A percentile compares a stretch with the other conserved stretches of the same genome.
These are phyloP conservation scores for Argyresthia goedartella DNA, from an alignment of 2,888 invertebrate species.

Conservation along the genomic window DNA sequence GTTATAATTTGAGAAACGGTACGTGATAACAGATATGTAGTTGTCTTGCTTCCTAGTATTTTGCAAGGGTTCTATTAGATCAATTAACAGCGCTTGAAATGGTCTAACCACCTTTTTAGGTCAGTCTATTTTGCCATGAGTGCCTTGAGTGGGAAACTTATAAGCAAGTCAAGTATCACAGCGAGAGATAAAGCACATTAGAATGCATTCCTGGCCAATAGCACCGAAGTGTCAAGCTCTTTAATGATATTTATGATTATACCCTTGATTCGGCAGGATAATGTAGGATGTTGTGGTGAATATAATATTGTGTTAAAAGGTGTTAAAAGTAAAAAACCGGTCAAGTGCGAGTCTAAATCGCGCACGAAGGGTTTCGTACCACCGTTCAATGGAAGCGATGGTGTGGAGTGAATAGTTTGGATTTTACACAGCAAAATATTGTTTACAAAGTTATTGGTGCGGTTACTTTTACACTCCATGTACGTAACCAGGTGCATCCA, in stretches of 20 bases:
- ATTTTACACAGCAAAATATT: no score
- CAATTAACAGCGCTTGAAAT: constrained; percentile 10
- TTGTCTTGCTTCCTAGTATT: neutral
- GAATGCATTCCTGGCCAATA: constrained; percentile 8
- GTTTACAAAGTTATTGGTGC: no score
- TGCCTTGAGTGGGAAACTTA: constrained; percentile 8
- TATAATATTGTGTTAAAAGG: no score
- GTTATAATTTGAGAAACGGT: constrained; percentile 8
- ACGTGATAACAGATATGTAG: constrained; percentile 4
- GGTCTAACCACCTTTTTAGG: constrained; percentile 9
- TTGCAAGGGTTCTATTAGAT: constrained; percentile 1
- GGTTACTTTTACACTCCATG: no score
- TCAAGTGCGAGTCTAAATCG: no score
- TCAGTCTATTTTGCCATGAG: constrained; percentile 9
- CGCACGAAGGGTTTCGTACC: no score
- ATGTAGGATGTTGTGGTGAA: no score
- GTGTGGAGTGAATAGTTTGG: no score
- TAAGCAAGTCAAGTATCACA: constrained; percentile 6
- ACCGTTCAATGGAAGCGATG: no score
- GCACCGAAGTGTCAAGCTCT: constrained; percentile 1
- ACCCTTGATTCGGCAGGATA: neutral
- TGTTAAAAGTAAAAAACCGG: no score
- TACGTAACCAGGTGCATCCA: no score
- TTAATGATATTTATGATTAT: no score
- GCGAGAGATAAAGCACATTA: neutral